phyloP scores from a whole-genome alignment of 1,140 invertebrate genomes.

The Papilio machaon region DNA sequence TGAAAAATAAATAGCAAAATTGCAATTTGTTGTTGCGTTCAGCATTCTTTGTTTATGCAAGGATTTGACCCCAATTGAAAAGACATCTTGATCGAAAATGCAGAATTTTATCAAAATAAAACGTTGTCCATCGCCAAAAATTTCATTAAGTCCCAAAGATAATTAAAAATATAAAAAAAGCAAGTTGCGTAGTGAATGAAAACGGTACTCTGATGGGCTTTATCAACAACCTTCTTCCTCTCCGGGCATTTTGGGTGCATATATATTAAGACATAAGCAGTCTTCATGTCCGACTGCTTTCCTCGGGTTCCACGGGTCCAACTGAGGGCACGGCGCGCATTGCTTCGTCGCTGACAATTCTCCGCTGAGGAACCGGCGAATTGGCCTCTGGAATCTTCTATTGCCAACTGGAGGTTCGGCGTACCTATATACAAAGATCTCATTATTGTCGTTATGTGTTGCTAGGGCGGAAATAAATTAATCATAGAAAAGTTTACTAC shows the following conservation, averaged over 20 bases:
- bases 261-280: slow-evolving; percentile 91
- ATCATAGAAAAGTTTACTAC: not conserved
- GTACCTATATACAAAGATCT: slow-evolving; percentile 78
- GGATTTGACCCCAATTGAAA: not conserved
- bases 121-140: no score
- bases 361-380: slow-evolving; percentile 79
- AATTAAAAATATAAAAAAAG: not conserved
- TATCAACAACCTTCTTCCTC: slow-evolving; percentile 66
- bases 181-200: not conserved
- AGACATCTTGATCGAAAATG: not conserved
- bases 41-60: not conserved
- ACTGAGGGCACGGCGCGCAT: slow-evolving; percentile 83
- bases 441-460: not conserved
- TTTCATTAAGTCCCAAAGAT: no score
- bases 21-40: not conserved
- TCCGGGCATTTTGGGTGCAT: slow-evolving; percentile 85
- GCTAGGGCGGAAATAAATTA: not conserved
- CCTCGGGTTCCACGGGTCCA: slow-evolving; percentile 63
- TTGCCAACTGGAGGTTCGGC: slow-evolving; percentile 86
- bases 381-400: slow-evolving; percentile 84
- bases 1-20: slow-evolving; percentile 39
- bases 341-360: slow-evolving; percentile 81
- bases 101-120: no score
- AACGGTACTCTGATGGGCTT: not conserved
- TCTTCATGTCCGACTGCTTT: slow-evolving; percentile 86